Evolutionary conservation across 2,113 vertebrate species (phyloP).

Genomic region (Arenaria interpres): DNA sequence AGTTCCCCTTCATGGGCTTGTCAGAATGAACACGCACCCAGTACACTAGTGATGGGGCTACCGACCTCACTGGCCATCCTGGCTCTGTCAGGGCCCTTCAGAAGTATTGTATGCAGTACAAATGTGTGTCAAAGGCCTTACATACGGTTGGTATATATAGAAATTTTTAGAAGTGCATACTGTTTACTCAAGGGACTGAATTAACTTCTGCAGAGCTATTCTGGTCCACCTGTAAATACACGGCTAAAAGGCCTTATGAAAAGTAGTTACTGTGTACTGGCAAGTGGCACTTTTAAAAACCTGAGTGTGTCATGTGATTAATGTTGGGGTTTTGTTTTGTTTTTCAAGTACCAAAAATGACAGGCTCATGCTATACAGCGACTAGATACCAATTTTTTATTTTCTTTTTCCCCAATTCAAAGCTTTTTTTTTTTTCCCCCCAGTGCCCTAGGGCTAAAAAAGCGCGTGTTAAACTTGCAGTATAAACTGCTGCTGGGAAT

Average conservation of each 20-base stretch:
- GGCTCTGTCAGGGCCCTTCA: not conserved
- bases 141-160: conserved; percentile 8
- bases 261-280: not conserved
- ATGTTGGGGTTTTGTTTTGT: not conserved
- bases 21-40: not conserved
- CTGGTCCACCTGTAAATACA: conserved; percentile 54
- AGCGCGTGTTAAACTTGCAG: not conserved
- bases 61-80: not conserved
- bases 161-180: not conserved
- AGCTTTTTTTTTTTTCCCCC: not conserved
- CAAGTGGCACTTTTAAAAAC: conserved; percentile 45
- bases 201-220: conserved; percentile 51
- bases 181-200: conserved; percentile 37
- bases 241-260: conserved; percentile 26
- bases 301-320: not conserved
- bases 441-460: not conserved
- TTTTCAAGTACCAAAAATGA: conserved; percentile 44
- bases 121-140: conserved; percentile 12
- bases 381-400: not conserved
- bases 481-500: not conserved
- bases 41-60: not conserved
- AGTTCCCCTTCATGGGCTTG: not conserved
- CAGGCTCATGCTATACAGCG: conserved; percentile 21
- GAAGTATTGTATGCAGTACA: not conserved
- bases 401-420: not conserved